Evolutionary conservation across 1,140 invertebrate genomes (phyloP), one percentile per base, ranked within the genome.

Genomic region (Atta texana): DNA sequence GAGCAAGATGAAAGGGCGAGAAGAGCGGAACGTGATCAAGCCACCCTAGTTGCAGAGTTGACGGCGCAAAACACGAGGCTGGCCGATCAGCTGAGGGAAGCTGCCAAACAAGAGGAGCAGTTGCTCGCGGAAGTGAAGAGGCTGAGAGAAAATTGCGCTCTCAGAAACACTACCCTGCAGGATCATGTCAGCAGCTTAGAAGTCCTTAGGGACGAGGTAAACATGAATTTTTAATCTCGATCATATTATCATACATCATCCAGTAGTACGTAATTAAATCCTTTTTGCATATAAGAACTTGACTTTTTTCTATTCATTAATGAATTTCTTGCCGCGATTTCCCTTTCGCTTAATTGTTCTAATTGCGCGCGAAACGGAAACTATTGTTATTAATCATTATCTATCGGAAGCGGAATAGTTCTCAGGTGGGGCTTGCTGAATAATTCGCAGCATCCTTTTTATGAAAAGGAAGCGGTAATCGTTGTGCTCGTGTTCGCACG

Each of bases 181-280:
- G 98, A 99, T 94, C 98, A 99, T 93, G 97, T 98, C 76, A 98
- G 97, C 92, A 98, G 98, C 93, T 94, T 99, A 86, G 98, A 98
- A 92, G 97, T 98, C 39, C 96, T 99, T 10, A 96, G 97, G 93
- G 97, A 98, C 93, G 98, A 99, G 96, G 97, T 97, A 94, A 92
- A 80, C 63, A 24, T 68, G 66, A 55, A 61, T 44, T 85, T 78
- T 44, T 71, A 7, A 55, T 66, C 55, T 51, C 12, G 34, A 39
- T 57, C 10, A 28, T 18, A 34, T 44, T 44, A 4, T 31, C 8
- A 28, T 28, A 44, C 7, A 53, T 21, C 57, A 34, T 69, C 39
- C 66, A 7, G 24, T 24, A 24, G 51, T 28, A 61, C 39, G 4
- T 86, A 57, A 5, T 77, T 71, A 53, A 53, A 14, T 34, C 10